Evolutionary conservation across 35 echinoderm and acorn worm species (phyloP).

Genomic region (Anneissia japonica): DNA sequence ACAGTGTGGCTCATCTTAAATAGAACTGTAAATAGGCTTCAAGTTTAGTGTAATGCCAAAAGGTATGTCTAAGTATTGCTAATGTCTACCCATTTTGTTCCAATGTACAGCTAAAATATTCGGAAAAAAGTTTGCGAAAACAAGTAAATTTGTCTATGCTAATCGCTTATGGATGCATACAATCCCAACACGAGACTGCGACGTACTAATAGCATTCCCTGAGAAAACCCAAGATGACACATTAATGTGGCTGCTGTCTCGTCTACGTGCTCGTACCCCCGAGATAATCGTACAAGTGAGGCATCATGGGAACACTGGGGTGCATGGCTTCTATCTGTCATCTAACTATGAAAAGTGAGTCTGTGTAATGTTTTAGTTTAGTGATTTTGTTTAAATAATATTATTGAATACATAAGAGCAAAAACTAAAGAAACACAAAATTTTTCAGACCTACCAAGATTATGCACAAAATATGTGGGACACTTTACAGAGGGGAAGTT

Average conservation of each 20-base stretch:
- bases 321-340: conserved; percentile 83
- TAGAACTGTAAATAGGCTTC: too few species aligned
- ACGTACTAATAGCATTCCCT: conserved; percentile 86
- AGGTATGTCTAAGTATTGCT: neutral
- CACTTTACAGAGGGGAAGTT: too few species aligned
- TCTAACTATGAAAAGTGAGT: conserved; percentile 66
- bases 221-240: conserved; percentile 67
- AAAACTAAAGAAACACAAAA: too few species aligned
- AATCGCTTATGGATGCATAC: conserved; percentile 88
- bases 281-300: conserved; percentile 60
- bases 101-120: conserved; percentile 65
- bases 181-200: conserved; percentile 75
- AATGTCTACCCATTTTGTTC: neutral
- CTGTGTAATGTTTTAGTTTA: too few species aligned
- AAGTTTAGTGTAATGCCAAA: too few species aligned
- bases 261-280: conserved; percentile 48
- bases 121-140: conserved; percentile 87
- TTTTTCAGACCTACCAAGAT: too few species aligned
- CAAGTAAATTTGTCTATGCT: conserved; percentile 81
- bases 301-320: conserved; percentile 68
- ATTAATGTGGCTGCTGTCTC: conserved; percentile 67
- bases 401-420: too few species aligned
- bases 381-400: too few species aligned
- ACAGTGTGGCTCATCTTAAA: too few species aligned
- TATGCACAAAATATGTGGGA: too few species aligned